Percentiles rank a stretch among this genome's conserved stretches.
Conservation (phyloP, 1,140 invertebrate species). For the Sminthurides bifidus region DNA sequence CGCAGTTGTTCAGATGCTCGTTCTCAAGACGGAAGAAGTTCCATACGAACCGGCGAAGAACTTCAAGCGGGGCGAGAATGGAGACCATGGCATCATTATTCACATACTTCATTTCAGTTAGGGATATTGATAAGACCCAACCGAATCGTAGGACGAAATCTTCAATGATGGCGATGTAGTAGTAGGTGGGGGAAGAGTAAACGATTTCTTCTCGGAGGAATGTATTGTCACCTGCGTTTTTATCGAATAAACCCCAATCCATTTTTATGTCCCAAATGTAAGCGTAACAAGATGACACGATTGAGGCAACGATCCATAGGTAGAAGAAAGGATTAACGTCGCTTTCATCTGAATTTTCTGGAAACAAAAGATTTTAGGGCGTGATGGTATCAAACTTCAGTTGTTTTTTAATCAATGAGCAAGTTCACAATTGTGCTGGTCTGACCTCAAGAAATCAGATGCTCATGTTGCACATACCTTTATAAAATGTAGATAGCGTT, state of each 20-base stretch:
- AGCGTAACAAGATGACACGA: conserved; percentile 70
- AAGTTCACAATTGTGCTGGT: not conserved
- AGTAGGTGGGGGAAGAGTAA: conserved; percentile 56
- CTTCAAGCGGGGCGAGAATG: conserved; percentile 81
- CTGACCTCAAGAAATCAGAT: not conserved
- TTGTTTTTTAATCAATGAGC: too few species aligned
- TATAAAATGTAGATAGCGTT: conserved; percentile 55
- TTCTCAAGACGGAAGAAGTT: conserved; percentile 99
- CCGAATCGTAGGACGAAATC: conserved; percentile 86
- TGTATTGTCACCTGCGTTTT: conserved; percentile 45
- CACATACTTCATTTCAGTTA: conserved; percentile 70
- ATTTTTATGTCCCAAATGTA: conserved; percentile 94
- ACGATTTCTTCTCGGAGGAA: conserved; percentile 54
- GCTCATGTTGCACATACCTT: conserved; percentile 41
- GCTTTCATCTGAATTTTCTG: conserved; percentile 50
- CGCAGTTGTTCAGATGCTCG: conserved; percentile 99
- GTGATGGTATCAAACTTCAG: not conserved
- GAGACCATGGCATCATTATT: conserved; percentile 76
- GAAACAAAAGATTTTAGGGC: not conserved
- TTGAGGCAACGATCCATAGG: conserved; percentile 59
- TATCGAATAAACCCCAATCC: conserved; percentile 97
- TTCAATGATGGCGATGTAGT: conserved; percentile 95
- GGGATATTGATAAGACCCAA: conserved; percentile 76
- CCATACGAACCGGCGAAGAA: conserved; percentile 93
- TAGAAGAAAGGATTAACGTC: conserved; percentile 64